Percentiles rank a stretch among this genome's conserved stretches.
phyloP scores from a whole-genome alignment of 64 coral and sea anemone genomes.

The Dendrophyllia cribrosa region DNA sequence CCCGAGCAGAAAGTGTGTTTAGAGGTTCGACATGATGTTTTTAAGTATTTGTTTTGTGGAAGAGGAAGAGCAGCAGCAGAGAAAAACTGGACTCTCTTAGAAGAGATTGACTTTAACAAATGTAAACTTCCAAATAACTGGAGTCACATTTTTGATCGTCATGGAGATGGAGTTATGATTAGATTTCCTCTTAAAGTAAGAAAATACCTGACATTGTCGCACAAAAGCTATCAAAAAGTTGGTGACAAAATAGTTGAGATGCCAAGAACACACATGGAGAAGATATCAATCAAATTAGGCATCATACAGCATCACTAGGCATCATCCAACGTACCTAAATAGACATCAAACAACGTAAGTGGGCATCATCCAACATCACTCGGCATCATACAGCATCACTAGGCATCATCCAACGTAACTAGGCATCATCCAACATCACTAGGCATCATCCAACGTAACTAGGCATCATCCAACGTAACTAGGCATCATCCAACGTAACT shows the following conservation, averaged over 20 bases:
- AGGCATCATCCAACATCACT: no score
- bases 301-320: no score
- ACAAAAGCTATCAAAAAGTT: conserved; percentile 14
- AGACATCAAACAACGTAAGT: no score
- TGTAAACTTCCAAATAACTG: conserved; percentile 44
- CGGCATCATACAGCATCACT: no score
- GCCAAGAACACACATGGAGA: conserved; percentile 12
- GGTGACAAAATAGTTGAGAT: conserved; percentile 23
- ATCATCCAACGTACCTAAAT: no score
- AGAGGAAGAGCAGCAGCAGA: conserved; percentile 7
- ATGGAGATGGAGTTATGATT: conserved; percentile 20
- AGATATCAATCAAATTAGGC: conserved; percentile 39
- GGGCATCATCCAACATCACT: no score
- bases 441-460: no score
- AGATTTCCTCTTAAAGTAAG: conserved; percentile 39
- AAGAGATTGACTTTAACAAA: conserved; percentile 25
- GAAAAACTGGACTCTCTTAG: conserved; percentile 21
- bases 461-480: no score
- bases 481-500: no score
- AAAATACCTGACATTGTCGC: conserved; percentile 11
- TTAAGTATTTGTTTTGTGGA: conserved; percentile 48
- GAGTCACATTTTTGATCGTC: conserved; percentile 34
- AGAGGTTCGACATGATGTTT: conserved; percentile 54
- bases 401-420: no score
- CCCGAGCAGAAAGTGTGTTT: conserved; percentile 9